Conservation (phyloP, 2,797 vertebrate genomes). For the Acridotheres tristis region DNA sequence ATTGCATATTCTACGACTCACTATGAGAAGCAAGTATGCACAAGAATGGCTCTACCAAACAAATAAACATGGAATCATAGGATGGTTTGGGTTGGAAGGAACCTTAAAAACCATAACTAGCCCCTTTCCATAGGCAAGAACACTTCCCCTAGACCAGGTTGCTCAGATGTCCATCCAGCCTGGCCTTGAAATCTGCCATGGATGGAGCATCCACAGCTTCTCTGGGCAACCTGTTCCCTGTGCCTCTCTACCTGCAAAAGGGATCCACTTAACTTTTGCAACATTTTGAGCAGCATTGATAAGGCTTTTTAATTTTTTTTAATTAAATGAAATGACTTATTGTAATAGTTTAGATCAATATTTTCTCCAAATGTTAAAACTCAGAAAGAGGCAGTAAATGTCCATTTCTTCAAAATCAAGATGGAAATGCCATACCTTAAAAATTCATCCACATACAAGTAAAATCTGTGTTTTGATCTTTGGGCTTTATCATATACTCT, state of each 20-base stretch:
- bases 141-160: background rate
- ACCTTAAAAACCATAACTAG: background rate
- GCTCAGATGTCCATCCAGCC: background rate
- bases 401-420: background rate
- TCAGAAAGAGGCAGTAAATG: background rate
- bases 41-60: background rate
- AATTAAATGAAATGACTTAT: background rate
- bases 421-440: background rate
- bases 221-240: background rate
- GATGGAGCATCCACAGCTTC: background rate
- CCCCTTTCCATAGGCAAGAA: background rate
- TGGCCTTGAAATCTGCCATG: background rate
- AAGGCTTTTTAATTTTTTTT: fast-evolving
- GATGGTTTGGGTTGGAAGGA: background rate
- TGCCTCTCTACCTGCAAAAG: background rate
- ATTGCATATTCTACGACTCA: background rate
- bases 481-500: background rate
- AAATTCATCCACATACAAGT: background rate
- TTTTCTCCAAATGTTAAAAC: background rate
- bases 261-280: background rate
- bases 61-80: background rate
- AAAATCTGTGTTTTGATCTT: background rate
- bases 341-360: background rate
- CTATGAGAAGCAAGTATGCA: background rate
- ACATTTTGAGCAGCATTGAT: background rate